Evolutionary conservation across 2,797 vertebrate genomes (phyloP).

Genomic region (Cuculus canorus): DNA sequence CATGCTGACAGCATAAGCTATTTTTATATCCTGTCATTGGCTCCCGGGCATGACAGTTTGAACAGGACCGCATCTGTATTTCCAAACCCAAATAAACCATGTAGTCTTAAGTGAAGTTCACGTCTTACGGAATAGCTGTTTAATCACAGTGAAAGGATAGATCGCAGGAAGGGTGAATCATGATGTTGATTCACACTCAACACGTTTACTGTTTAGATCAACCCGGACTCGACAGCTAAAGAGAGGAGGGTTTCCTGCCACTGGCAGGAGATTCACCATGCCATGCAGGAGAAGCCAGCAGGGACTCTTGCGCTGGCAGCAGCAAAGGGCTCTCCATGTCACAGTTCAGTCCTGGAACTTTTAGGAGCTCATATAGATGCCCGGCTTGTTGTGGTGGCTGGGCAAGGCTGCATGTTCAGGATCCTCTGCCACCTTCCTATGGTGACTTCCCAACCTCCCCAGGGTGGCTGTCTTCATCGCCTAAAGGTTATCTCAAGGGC

Average conservation of each 20-base stretch:
- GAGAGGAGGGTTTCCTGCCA: background rate
- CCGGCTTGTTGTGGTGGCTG: background rate
- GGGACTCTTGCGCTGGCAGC: background rate
- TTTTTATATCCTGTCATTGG: slow-evolving; percentile 78
- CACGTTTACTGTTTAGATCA: background rate
- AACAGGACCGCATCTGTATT: slow-evolving; percentile 67
- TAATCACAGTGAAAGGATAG: slow-evolving; percentile 30
- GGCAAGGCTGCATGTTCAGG: rapidly evolving
- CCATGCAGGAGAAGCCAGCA: background rate
- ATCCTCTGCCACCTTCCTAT: background rate
- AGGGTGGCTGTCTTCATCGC: background rate
- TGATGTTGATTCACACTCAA: slow-evolving; percentile 32
- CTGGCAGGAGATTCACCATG: background rate
- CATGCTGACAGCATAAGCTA: slow-evolving; percentile 83
- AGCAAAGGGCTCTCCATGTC: background rate
- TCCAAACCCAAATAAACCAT: slow-evolving; percentile 59
- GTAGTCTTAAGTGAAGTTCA: slow-evolving; percentile 60
- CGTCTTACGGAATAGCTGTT: slow-evolving; percentile 58
- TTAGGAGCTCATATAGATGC: rapidly evolving
- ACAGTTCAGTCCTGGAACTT: background rate
- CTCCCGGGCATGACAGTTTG: slow-evolving; percentile 69
- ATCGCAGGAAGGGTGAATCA: slow-evolving; percentile 35
- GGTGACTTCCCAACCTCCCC: rapidly evolving
- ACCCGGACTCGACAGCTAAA: background rate
- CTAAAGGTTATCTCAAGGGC: background rate